A percentile compares a stretch with the other conserved stretches of the same genome.
phyloP scores from a whole-genome alignment of 2,113 vertebrate genomes.

The Delphinapterus leucas region DNA sequence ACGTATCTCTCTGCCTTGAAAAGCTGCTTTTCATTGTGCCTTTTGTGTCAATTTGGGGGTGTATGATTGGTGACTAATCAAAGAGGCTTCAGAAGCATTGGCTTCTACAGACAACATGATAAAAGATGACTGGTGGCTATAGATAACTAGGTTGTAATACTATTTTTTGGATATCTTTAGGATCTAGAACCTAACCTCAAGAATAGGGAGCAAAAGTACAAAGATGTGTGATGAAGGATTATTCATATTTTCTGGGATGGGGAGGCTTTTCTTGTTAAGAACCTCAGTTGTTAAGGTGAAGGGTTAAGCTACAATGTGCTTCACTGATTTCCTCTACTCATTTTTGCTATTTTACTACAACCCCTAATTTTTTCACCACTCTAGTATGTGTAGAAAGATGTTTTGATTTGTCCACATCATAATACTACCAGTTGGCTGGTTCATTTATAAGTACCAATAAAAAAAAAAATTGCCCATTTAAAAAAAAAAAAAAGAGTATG shows the following conservation, averaged over 20 bases:
- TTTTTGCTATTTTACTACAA: neutral
- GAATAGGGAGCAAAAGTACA: neutral
- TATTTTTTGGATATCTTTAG: neutral
- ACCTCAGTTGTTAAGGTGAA: neutral
- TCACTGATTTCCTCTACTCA: neutral
- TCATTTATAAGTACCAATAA: conserved; percentile 10
- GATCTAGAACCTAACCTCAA: neutral
- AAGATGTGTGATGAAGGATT: neutral
- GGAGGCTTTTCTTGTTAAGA: neutral
- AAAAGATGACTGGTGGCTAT: neutral
- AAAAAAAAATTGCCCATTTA: conserved; percentile 2
- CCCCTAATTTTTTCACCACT: neutral
- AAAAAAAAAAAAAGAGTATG: neutral
- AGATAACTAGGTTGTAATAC: neutral
- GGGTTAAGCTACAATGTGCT: neutral
- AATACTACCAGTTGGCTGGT: neutral
- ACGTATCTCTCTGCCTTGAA: neutral
- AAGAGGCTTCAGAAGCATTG: neutral
- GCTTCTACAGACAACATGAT: too few relatives aligned
- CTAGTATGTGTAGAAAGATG: neutral
- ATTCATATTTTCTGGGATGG: neutral
- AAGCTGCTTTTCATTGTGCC: neutral
- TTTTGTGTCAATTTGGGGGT: neutral
- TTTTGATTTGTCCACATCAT: neutral
- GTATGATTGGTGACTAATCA: neutral